Percentiles rank a stretch among this genome's conserved stretches.
Evolutionary conservation across 2,797 vertebrate genomes (phyloP).

Genomic region (Graptemys geographica): DNA sequence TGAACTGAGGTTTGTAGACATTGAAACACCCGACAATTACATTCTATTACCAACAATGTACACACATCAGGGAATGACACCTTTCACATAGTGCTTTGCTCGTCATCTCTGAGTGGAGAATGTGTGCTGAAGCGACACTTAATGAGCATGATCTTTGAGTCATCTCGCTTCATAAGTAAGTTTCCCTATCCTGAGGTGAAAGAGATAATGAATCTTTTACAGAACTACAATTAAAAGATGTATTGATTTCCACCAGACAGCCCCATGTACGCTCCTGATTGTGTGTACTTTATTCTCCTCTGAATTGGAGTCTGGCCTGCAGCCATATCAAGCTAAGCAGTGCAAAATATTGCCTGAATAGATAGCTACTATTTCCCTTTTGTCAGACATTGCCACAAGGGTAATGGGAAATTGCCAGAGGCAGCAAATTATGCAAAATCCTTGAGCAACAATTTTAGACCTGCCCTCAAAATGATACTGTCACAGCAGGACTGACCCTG

Average conservation of each 20-base stretch:
- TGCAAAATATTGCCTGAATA: conserved; percentile 52
- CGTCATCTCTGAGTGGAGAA: not conserved
- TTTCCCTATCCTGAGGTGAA: not conserved
- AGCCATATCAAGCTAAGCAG: conserved; percentile 41
- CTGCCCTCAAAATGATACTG: conserved; percentile 59
- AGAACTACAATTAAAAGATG: not conserved
- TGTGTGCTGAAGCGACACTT: not conserved
- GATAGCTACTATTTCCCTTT: conserved; percentile 52
- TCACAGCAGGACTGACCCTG: not conserved
- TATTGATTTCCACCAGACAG: conserved; percentile 45
- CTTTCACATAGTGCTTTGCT: not conserved
- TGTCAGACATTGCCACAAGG: conserved; percentile 13
- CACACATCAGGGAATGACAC: not conserved
- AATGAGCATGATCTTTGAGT: conserved; percentile 20
- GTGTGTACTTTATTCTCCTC: conserved; percentile 23
- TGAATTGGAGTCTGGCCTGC: conserved; percentile 40
- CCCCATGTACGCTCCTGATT: conserved; percentile 11
- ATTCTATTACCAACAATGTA: not conserved
- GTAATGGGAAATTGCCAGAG: conserved; percentile 56
- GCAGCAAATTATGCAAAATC: conserved; percentile 59
- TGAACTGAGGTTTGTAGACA: not conserved
- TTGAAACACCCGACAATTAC: not conserved
- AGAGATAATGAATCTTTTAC: not conserved
- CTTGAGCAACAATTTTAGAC: conserved; percentile 57
- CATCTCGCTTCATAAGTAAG: not conserved